Evolutionary conservation across 2,113 vertebrate genomes (phyloP), one percentile per base, ranked within the genome.

Genomic region (Meriones unguiculatus): DNA sequence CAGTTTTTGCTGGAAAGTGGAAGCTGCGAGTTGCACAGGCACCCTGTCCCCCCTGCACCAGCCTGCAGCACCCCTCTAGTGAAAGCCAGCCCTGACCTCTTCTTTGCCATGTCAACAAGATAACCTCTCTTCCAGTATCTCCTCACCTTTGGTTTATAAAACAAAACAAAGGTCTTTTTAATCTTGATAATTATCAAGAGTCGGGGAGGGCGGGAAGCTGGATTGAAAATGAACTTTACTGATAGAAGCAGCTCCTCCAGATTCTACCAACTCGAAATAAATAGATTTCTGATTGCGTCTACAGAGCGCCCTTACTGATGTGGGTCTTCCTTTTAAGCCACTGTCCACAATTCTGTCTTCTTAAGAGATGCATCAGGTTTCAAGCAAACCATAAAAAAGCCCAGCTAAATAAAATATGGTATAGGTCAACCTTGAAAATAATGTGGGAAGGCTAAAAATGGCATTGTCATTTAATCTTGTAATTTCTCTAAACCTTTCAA

Each of bases 181-280:
- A 89, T 73, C 62, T 92, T 84, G 80, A 91, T 24, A 73, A 90
- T 82, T 96, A 35, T 54, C 54, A 92, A 54, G 50, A 10, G 8
- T 73, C 1, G n/a, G 1, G 35, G 4, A 80, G 5, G 50, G 35
- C 3, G 65, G 38, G 69, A 12, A 88, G 90, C 32, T 86, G 93
- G 59, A 54, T 46, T 89, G 75, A 93, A 97, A 97, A 94, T 95
- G 41, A 95, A 93, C 93, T 96, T 95, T 73, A 77, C 76, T 95
- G 95, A 96, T 92, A 97, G 91, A 96, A 93, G 94, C 92, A 73
- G 82, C 41, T 92, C 91, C 92, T 81, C 93, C 84, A 94, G 90
- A 59, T 89, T 73, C 78, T 94, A 87, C 87, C 59, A 89, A 82
- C 52, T 94, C 72, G 73, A 96, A 97, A 91, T 91, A 94, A 96